A percentile compares a stretch with the other conserved stretches of the same genome.
phyloP scores from a whole-genome alignment of 23 tunicate species.

The Pegea sp. region DNA sequence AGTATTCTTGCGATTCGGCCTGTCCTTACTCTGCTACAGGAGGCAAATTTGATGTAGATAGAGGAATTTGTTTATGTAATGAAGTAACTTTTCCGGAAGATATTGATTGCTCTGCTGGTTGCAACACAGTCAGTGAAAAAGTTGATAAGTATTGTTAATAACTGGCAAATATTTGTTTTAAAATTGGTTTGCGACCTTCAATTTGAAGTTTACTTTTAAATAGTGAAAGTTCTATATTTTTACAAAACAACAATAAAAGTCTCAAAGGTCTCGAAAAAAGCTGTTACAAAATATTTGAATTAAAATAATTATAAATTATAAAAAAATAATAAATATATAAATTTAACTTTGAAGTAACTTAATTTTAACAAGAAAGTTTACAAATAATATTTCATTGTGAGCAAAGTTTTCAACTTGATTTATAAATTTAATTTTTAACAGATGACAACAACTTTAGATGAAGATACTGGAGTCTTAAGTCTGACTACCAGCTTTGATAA shows the following conservation, averaged over 20 bases:
- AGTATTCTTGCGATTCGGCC: slow-evolving; percentile 21
- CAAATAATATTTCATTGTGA: neutral
- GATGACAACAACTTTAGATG: slow-evolving; percentile 14
- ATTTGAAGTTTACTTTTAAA: neutral
- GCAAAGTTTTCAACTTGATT: neutral
- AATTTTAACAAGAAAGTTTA: neutral
- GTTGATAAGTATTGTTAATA: too few relatives aligned
- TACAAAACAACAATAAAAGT: too few relatives aligned
- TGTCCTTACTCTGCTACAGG: slow-evolving; percentile 32
- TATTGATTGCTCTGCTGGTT: slow-evolving; percentile 32
- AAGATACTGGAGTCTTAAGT: slow-evolving; percentile 14
- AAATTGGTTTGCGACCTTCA: neutral
- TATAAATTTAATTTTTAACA: neutral
- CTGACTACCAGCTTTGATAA: slow-evolving; percentile 24
- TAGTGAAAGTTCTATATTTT: too few relatives aligned
- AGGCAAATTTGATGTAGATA: slow-evolving; percentile 31
- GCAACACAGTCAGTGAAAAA: slow-evolving; percentile 31
- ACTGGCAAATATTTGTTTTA: neutral
- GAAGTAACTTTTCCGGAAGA: slow-evolving; percentile 54
- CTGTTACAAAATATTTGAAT: neutral
- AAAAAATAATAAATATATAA: neutral
- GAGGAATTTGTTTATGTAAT: slow-evolving; percentile 58
- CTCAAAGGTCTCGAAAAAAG: too few relatives aligned
- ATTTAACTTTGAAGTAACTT: neutral
- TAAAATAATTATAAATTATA: neutral